Evolutionary conservation across 2,888 invertebrate genomes (phyloP).

Genomic region (Willowsia nigromaculata): DNA sequence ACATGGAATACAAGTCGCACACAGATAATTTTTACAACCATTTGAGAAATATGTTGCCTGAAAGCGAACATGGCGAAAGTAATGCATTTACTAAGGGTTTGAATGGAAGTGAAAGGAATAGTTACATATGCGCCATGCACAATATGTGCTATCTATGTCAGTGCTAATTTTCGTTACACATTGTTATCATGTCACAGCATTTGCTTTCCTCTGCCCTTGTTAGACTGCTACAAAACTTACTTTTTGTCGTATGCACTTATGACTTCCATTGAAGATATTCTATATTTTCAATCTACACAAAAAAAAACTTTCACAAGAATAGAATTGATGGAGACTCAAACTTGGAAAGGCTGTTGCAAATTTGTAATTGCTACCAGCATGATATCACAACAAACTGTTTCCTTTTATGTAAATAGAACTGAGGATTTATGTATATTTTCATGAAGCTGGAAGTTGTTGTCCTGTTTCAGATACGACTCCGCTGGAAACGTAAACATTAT

Average conservation of each 20-base stretch:
- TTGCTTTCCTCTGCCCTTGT: not conserved
- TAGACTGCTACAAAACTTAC: too few species aligned
- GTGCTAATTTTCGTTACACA: too few species aligned
- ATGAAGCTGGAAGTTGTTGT: not conserved
- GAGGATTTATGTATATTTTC: conserved; percentile 48
- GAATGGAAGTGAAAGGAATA: too few species aligned
- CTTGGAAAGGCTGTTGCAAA: not conserved
- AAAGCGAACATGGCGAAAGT: not conserved
- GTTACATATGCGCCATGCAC: not conserved
- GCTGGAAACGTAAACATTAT: not conserved
- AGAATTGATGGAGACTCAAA: not conserved
- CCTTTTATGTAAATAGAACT: conserved; percentile 24
- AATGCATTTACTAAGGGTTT: too few species aligned
- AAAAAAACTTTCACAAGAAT: not conserved
- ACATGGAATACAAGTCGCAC: not conserved
- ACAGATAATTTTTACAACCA: not conserved
- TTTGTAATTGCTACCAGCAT: conserved; percentile 37
- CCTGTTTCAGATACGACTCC: not conserved
- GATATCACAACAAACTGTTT: not conserved
- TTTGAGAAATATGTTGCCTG: conserved; percentile 20
- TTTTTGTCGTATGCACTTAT: too few species aligned
- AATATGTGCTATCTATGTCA: too few species aligned
- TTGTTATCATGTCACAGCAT: not conserved
- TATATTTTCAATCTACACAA: not conserved
- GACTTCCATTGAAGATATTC: too few species aligned